Conservation (phyloP, 2,888 invertebrate genomes). For the Portevinia maculata region DNA sequence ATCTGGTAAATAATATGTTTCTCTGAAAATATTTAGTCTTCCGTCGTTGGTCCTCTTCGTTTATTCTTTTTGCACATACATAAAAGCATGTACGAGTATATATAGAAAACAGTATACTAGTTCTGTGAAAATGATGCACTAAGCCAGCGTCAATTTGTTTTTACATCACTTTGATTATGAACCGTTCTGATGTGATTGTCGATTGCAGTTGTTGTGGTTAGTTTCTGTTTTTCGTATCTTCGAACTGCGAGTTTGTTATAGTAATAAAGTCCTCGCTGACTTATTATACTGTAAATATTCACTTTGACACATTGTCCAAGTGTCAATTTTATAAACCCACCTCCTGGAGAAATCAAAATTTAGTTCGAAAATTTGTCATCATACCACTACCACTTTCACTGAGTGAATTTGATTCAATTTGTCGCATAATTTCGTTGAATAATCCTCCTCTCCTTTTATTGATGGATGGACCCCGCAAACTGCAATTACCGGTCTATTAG, state of each 20-base stretch:
- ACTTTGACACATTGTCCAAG: conserved; percentile 51
- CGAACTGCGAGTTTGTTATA: conserved; percentile 23
- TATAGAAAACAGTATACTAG: not conserved
- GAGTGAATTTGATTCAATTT: conserved; percentile 65
- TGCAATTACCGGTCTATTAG: conserved; percentile 66
- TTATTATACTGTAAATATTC: conserved; percentile 40
- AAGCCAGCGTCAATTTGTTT: conserved; percentile 24
- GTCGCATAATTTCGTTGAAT: conserved; percentile 64
- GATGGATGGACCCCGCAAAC: conserved; percentile 51
- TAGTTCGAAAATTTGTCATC: conserved; percentile 38
- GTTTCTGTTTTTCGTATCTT: conserved; percentile 34
- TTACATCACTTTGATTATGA: conserved; percentile 20
- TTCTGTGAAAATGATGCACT: not conserved
- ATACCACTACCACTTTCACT: conserved; percentile 6
- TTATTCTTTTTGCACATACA: conserved; percentile 13
- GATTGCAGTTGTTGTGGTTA: conserved; percentile 26
- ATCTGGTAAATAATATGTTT: conserved; percentile 43
- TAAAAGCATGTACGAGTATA: not conserved
- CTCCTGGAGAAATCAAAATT: conserved; percentile 34
- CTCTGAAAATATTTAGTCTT: conserved; percentile 52
- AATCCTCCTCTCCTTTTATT: conserved; percentile 44
- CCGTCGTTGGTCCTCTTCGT: conserved; percentile 63
- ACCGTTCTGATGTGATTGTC: conserved; percentile 54
- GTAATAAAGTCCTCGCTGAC: conserved; percentile 33
- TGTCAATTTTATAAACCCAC: conserved; percentile 46